These are phyloP conservation scores for Bombus polaris DNA, from an alignment of 1,140 invertebrate species.

Conservation along the genomic window DNA sequence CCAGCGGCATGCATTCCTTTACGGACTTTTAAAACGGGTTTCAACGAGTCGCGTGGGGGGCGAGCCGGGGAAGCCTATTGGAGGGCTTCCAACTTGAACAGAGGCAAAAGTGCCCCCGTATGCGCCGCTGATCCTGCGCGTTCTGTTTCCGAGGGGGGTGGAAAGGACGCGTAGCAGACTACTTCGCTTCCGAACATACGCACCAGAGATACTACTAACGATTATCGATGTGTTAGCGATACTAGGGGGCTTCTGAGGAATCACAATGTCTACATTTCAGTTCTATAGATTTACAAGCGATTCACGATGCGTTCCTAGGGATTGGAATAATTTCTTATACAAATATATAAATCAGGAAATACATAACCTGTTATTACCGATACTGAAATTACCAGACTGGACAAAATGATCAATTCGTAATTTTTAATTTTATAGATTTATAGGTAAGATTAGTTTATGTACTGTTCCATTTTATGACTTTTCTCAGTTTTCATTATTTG, in stretches of 20 bases:
- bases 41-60: slow-evolving; percentile 32
- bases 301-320: background rate
- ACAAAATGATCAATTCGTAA: no score
- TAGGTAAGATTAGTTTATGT: no score
- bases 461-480: background rate
- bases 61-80: slow-evolving; percentile 40
- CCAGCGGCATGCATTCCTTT: slow-evolving; percentile 47
- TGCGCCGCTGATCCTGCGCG: slow-evolving; percentile 52
- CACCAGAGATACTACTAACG: background rate
- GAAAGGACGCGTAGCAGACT: slow-evolving; percentile 34
- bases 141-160: slow-evolving; percentile 24
- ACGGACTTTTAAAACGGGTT: slow-evolving; percentile 62
- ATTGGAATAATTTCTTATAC: no score
- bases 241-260: background rate
- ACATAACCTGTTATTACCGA: no score
- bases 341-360: no score
- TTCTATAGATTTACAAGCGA: background rate
- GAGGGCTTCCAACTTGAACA: slow-evolving; percentile 58
- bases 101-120: slow-evolving; percentile 43
- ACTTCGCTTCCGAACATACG: background rate
- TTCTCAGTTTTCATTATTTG: no score
- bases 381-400: no score
- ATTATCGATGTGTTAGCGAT: background rate
- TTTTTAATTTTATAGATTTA: background rate
- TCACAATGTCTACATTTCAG: background rate